phyloP scores from a whole-genome alignment of 2,797 vertebrate species.

The Acridotheres tristis region DNA sequence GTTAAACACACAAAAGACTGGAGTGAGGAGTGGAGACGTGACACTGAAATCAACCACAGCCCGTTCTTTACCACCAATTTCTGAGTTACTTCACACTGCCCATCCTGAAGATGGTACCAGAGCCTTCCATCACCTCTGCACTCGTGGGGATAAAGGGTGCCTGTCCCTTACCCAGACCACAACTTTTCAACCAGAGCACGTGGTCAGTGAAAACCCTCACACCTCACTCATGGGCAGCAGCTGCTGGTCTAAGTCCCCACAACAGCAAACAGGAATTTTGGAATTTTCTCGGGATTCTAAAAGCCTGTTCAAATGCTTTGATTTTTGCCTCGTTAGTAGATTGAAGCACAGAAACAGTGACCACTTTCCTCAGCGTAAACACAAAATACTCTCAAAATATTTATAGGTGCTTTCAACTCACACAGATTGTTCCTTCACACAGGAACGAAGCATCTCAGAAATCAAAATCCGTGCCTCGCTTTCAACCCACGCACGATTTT shows the following conservation, averaged over 20 bases:
- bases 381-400: not conserved
- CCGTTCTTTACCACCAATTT: not conserved
- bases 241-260: not conserved
- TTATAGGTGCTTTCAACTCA: not conserved
- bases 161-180: not conserved
- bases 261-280: not conserved
- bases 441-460: not conserved
- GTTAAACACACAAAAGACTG: not conserved
- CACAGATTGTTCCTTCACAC: not conserved
- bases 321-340: not conserved
- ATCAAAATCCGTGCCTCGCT: rapidly evolving
- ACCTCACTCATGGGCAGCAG: not conserved
- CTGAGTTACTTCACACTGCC: not conserved
- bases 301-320: not conserved
- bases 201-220: not conserved
- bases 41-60: not conserved
- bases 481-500: not conserved
- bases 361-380: rapidly evolving
- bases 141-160: rapidly evolving
- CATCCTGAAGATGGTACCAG: not conserved
- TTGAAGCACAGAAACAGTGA: rapidly evolving
- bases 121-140: not conserved
- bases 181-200: rapidly evolving
- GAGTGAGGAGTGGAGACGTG: rapidly evolving
- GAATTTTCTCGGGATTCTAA: not conserved